Percentiles rank a stretch among this genome's conserved stretches.
Evolutionary conservation across 1,140 invertebrate species (phyloP).

Genomic region (Bombus superbus): DNA sequence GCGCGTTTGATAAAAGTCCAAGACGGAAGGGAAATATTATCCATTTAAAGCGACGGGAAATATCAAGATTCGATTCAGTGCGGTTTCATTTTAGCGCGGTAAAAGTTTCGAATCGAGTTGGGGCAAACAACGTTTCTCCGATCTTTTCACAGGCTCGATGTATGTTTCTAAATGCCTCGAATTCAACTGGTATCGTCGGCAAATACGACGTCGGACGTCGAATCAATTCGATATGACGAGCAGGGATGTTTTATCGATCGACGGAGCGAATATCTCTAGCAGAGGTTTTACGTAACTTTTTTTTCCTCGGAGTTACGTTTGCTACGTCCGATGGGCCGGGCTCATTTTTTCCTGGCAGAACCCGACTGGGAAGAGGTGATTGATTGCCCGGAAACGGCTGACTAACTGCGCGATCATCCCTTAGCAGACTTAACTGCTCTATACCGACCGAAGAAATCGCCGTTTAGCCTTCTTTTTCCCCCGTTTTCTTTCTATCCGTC

Average conservation of each 20-base stretch:
- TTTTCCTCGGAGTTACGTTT: not conserved
- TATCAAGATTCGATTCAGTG: no score
- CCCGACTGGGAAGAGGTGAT: constrained; percentile 36
- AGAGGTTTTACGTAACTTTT: not conserved
- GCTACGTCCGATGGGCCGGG: not conserved
- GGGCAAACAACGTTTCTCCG: no score
- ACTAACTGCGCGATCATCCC: constrained; percentile 60
- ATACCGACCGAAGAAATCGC: not conserved
- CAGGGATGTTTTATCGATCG: constrained; percentile 9
- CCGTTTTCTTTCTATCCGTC: not conserved
- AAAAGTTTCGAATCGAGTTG: no score
- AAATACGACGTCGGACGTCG: no score
- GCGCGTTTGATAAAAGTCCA: no score
- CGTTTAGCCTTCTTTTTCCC: not conserved
- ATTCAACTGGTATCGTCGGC: not conserved
- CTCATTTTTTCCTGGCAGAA: constrained; percentile 11
- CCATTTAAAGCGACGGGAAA: no score
- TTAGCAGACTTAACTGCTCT: constrained; percentile 35
- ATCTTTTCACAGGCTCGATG: no score
- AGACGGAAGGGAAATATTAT: no score
- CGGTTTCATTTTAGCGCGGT: no score
- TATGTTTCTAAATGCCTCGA: not conserved
- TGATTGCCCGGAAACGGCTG: constrained; percentile 61
- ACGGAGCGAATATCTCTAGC: not conserved
- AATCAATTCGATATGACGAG: not conserved